Evolutionary conservation across 2,888 invertebrate species (phyloP), one percentile per base, ranked within the genome.

Genomic region (Plagodis dolabraria): DNA sequence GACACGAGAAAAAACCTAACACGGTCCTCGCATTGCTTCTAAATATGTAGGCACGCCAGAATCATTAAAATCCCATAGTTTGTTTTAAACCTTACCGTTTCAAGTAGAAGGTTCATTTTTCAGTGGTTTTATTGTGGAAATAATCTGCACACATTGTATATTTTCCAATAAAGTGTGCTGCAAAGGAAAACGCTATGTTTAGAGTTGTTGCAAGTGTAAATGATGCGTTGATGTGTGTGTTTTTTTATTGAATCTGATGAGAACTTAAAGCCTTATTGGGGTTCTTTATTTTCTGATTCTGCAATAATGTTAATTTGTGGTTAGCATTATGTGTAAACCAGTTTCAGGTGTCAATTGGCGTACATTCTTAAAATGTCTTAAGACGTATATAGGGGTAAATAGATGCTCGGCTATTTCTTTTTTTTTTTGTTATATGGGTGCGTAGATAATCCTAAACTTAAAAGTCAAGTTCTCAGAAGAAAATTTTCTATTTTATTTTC

Each of bases 1-100:
- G 66, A 65, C 63, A 47, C 57, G 55, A 73, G 69, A 81, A 83
- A 81, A 84, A 83, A 75, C 67, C 64, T 67, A 72, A 76, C 75
- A 77, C 68, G 68, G 55, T 53, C 69, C 65, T 51, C 53, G 61
- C 70, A 71, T 71, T 65, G 66, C 69, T 62, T 57, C 67, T 68
- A 58, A 56, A 66, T 74, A 69, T 22, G 22, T 22, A 22, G 22
- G 22, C 22, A 22, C 64, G 60, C 65, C 64, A 69, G 61, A 62
- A 53, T 72, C 66, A 70, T 70, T 68, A 70, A 68, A 60, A 52
- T 7, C 38, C 34, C 22, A 8, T 33, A 35, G 0, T 22, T 53
- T 46, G 61, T 55, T 68, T 64, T 63, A 42, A 63, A 69, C 74
- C 61, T 12, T 72, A 75, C 40, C 2, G 5, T 36, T 43, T 49